These are phyloP conservation scores for Anas flavirostris DNA, from an alignment of 2,797 vertebrate species.

Conservation along the genomic window DNA sequence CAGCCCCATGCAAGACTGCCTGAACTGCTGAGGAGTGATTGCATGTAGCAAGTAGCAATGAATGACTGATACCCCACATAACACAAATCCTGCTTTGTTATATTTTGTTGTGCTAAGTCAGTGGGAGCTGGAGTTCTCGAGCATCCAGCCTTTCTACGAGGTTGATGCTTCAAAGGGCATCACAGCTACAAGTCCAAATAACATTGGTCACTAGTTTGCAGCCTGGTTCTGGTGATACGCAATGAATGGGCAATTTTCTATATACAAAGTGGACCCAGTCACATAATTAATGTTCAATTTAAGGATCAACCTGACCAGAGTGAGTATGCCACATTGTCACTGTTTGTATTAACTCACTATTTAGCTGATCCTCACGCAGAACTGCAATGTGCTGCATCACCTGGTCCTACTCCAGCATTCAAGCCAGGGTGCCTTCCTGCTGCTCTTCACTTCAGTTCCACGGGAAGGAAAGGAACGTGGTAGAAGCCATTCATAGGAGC, in stretches of 20 bases:
- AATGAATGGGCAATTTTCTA: background rate
- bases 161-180: background rate
- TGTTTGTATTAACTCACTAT: background rate
- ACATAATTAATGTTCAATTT: background rate
- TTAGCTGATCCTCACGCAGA: background rate
- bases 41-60: background rate
- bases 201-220: background rate
- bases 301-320: background rate
- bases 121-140: background rate
- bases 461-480: background rate
- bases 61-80: background rate
- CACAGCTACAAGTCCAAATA: background rate
- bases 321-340: background rate
- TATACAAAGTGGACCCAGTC: background rate
- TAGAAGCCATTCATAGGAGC: background rate
- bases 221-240: background rate
- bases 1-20: background rate
- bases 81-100: background rate
- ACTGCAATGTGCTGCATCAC: background rate
- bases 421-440: background rate
- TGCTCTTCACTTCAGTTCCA: background rate
- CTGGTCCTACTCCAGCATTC: background rate
- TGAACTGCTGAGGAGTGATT: background rate
- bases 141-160: background rate
- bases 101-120: background rate